phyloP scores from a whole-genome alignment of 2,888 invertebrate species.

The Lysandra bellargus region DNA sequence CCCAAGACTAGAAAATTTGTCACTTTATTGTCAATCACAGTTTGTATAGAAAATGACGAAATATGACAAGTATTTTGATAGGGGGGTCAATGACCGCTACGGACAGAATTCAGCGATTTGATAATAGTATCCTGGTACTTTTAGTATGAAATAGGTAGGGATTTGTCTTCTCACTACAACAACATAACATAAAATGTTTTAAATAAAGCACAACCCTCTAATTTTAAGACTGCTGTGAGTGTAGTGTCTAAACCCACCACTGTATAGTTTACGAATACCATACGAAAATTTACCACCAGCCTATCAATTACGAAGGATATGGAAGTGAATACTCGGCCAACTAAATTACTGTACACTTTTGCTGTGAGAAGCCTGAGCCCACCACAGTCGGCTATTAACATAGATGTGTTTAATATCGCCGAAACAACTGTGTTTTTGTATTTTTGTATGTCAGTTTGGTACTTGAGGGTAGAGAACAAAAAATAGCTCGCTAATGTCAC shows the following conservation, averaged over 20 bases:
- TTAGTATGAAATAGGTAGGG: neutral
- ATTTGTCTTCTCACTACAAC: neutral
- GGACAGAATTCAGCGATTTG: too few species aligned
- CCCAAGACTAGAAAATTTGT: too few species aligned
- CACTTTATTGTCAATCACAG: too few species aligned
- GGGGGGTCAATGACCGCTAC: too few species aligned
- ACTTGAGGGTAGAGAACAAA: constrained; percentile 13
- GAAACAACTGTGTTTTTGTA: constrained; percentile 6
- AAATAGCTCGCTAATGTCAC: neutral
- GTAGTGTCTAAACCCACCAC: constrained; percentile 22
- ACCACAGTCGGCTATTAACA: neutral
- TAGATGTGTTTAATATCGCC: neutral
- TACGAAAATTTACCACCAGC: constrained; percentile 14
- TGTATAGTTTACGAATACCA: constrained; percentile 22
- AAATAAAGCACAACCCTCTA: neutral
- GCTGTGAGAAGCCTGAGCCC: constrained; percentile 25
- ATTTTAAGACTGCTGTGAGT: constrained; percentile 14
- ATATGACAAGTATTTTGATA: too few species aligned
- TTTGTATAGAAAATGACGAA: too few species aligned
- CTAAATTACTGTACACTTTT: constrained; percentile 30
- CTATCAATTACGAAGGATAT: neutral
- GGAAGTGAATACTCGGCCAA: constrained; percentile 25
- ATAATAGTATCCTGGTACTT: too few species aligned
- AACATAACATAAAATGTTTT: neutral
- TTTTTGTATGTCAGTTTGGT: neutral